These are phyloP conservation scores for Tokudaia tokunoshimensis DNA, from an alignment of 2,797 vertebrate species.

Conservation along the genomic window DNA sequence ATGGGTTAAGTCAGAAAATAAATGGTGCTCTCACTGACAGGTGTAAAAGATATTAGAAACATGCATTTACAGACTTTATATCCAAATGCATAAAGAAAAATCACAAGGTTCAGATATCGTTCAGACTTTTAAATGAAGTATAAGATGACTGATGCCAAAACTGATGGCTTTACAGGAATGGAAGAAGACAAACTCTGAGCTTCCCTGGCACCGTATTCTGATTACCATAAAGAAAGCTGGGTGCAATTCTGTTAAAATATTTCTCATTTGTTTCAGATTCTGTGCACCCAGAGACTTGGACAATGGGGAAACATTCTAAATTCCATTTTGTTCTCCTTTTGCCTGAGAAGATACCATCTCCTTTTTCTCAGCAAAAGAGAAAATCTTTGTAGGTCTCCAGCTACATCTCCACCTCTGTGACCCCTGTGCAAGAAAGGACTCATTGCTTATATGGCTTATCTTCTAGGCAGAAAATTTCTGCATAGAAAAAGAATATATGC, in stretches of 20 bases:
- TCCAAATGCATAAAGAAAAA: not conserved
- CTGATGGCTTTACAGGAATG: not conserved
- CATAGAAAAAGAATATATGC: not conserved
- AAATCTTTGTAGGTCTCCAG: not conserved
- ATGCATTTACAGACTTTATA: not conserved
- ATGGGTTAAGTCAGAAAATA: not conserved
- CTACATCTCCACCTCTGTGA: not conserved
- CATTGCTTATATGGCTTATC: not conserved
- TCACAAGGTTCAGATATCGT: not conserved
- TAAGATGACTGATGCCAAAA: not conserved
- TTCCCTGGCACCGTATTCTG: not conserved
- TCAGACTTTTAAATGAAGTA: not conserved
- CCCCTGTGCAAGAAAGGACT: not conserved
- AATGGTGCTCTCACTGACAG: accelerated
- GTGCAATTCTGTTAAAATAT: not conserved
- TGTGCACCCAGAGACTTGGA: not conserved
- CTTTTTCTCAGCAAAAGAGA: not conserved
- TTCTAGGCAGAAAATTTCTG: not conserved
- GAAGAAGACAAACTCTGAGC: not conserved
- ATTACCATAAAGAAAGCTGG: not conserved
- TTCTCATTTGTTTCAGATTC: not conserved
- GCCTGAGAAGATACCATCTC: not conserved
- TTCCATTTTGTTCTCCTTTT: not conserved
- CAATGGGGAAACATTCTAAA: not conserved
- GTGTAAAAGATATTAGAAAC: not conserved